These are phyloP conservation scores for Balearica regulorum DNA, from an alignment of 2,797 vertebrate genomes.

Conservation along the genomic window DNA sequence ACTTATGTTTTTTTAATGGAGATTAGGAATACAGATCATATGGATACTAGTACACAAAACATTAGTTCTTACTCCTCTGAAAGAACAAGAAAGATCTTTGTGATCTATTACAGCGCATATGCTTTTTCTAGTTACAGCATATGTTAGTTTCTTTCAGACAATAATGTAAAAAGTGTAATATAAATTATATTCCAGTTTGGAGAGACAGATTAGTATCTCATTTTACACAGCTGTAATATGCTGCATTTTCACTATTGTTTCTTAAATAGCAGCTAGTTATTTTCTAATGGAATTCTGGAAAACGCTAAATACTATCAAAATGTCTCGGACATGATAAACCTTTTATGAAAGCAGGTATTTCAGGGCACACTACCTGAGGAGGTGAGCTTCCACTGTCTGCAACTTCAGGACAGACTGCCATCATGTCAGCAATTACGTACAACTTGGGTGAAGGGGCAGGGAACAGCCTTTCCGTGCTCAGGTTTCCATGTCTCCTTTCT, in stretches of 20 bases:
- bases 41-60: not conserved
- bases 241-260: not conserved
- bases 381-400: not conserved
- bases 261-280: not conserved
- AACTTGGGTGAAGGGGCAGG: not conserved
- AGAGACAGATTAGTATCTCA: not conserved
- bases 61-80: not conserved
- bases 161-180: not conserved
- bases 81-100: not conserved
- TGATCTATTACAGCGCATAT: not conserved
- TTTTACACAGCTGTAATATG: not conserved
- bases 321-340: not conserved
- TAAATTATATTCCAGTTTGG: not conserved
- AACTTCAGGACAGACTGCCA: not conserved
- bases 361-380: not conserved
- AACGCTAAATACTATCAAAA: not conserved
- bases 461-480: not conserved
- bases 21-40: not conserved
- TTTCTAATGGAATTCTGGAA: not conserved
- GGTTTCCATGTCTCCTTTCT: not conserved
- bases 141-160: not conserved
- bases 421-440: not conserved
- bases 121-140: not conserved
- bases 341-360: not conserved
- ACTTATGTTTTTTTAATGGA: not conserved